Evolutionary conservation across 1,140 invertebrate species (phyloP).

Genomic region (Macrostomum lignano): DNA sequence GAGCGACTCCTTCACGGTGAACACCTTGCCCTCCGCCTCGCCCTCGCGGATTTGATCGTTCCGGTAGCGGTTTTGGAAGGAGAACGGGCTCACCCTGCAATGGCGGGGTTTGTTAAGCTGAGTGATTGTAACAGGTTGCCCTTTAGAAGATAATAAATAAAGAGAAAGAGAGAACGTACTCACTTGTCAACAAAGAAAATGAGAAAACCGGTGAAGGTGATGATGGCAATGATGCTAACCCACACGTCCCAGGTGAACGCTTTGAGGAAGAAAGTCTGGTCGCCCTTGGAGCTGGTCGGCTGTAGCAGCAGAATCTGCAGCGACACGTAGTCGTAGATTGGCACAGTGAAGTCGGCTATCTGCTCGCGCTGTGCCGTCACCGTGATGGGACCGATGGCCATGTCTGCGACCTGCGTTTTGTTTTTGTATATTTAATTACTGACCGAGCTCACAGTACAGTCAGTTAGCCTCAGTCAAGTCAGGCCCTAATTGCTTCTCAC

Average conservation of each 20-base stretch:
- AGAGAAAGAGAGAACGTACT: no score
- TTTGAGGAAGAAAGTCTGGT: conserved; percentile 2
- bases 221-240: not conserved
- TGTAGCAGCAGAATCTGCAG: conserved; percentile 21
- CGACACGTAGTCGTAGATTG: conserved; percentile 19
- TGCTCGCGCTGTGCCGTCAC: conserved; percentile 21
- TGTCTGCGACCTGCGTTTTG: conserved; percentile 21
- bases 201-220: conserved; percentile 4
- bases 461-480: no score
- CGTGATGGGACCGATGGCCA: conserved; percentile 17
- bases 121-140: no score
- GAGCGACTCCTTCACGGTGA: conserved; percentile 1
- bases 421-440: no score
- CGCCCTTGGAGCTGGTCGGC: conserved; percentile 9
- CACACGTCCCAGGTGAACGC: conserved; percentile 3
- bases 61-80: conserved; percentile 43
- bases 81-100: conserved; percentile 42
- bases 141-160: no score
- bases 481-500: no score
- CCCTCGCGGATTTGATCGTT: conserved; percentile 44
- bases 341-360: conserved; percentile 21
- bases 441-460: no score
- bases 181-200: conserved; percentile 6
- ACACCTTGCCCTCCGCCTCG: conserved; percentile 9
- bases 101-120: no score